These are phyloP conservation scores for Drusus annulatus DNA, from an alignment of 1,140 invertebrate genomes.

Conservation along the genomic window DNA sequence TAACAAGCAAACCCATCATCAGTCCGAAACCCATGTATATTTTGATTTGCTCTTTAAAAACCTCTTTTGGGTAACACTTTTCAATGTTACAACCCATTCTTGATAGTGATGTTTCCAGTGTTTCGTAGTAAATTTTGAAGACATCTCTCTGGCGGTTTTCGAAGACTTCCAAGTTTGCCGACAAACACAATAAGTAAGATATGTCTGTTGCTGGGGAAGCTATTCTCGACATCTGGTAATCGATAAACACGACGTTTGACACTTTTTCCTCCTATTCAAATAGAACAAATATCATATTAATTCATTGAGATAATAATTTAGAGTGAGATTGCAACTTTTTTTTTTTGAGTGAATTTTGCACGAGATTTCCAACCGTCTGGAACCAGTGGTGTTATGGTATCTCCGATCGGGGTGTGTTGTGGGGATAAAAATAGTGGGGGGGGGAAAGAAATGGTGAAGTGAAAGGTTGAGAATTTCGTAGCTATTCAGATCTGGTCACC, in stretches of 20 bases:
- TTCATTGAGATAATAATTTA: too few relatives aligned
- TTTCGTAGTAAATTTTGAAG: background rate
- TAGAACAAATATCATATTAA: background rate
- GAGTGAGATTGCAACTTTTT: too few relatives aligned
- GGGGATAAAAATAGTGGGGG: too few relatives aligned
- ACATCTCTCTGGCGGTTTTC: background rate
- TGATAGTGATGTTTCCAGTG: background rate
- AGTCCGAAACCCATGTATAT: background rate
- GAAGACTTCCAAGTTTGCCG: background rate
- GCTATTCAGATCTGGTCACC: too few relatives aligned
- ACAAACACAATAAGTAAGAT: background rate
- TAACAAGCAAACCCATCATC: background rate
- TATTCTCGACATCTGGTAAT: background rate
- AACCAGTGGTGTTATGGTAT: too few relatives aligned
- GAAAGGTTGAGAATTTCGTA: too few relatives aligned
- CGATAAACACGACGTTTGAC: background rate
- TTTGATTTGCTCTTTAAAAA: conserved; percentile 3
- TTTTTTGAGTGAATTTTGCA: too few relatives aligned
- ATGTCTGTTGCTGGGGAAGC: conserved; percentile 30
- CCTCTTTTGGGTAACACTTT: conserved; percentile 12
- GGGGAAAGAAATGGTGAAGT: too few relatives aligned
- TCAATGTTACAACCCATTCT: background rate
- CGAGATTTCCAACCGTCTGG: too few relatives aligned
- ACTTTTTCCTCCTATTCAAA: background rate
- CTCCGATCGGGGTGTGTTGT: too few relatives aligned